A percentile compares a stretch with the other conserved stretches of the same genome.
Conservation (phyloP, 2,797 vertebrate species). For the Pangasius larnaudii region DNA sequence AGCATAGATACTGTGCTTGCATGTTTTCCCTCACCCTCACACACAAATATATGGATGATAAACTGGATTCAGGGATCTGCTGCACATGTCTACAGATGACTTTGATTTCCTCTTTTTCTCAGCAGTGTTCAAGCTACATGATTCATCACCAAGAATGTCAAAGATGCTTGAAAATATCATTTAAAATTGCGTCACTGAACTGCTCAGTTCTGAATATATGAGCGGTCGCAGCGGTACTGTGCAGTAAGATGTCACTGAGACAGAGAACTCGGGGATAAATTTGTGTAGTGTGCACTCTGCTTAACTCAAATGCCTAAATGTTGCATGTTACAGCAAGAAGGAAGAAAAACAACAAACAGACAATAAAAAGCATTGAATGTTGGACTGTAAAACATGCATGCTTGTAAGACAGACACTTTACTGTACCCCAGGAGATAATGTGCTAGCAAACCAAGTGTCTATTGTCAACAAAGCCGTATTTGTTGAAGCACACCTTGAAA, state of each 20-base stretch:
- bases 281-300: conserved; percentile 23
- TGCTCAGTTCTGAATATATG: background rate
- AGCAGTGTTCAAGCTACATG: background rate
- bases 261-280: background rate
- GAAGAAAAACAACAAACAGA: background rate
- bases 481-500: conserved; percentile 35
- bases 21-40: background rate
- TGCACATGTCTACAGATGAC: background rate
- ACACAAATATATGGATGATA: background rate
- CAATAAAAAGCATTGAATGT: conserved; percentile 15
- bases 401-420: conserved; percentile 25
- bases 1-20: background rate
- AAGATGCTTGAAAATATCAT: background rate
- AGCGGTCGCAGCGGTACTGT: background rate
- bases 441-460: conserved; percentile 31
- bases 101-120: background rate
- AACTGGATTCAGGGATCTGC: background rate
- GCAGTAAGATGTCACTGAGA: background rate
- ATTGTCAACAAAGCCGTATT: conserved; percentile 22
- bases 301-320: conserved; percentile 25
- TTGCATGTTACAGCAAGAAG: conserved; percentile 23
- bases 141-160: background rate
- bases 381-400: conserved; percentile 27
- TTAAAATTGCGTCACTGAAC: background rate
- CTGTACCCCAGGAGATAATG: conserved; percentile 12